Percentiles rank a stretch among this genome's conserved stretches.
These are phyloP conservation scores for human (Homo sapiens) DNA, from an alignment of 2,113 vertebrate species.

Conservation along the genomic window DNA sequence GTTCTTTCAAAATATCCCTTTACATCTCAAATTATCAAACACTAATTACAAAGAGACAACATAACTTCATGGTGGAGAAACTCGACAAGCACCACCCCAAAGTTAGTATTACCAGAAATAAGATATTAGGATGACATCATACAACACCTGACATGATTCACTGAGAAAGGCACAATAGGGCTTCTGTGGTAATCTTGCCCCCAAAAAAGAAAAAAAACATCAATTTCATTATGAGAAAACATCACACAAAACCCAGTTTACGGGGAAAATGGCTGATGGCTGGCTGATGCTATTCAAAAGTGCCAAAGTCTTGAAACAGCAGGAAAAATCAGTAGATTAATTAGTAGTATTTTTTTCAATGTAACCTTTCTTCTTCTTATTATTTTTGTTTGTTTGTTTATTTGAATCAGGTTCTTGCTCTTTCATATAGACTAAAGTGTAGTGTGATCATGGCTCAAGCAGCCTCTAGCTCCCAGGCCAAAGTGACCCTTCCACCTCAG, in stretches of 20 bases:
- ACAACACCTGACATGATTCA: neutral
- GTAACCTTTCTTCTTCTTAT: too few relatives aligned
- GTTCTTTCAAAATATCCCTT: neutral
- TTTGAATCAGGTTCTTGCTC: too few relatives aligned
- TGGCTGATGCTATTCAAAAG: neutral
- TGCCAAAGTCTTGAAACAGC: neutral
- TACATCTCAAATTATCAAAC: neutral
- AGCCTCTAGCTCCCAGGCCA: too few relatives aligned
- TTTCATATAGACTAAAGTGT: too few relatives aligned
- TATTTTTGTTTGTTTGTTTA: too few relatives aligned
- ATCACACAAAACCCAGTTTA: neutral
- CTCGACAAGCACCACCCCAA: too few relatives aligned
- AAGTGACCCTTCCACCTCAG: too few relatives aligned
- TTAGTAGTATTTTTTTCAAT: neutral
- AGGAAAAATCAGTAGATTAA: neutral
- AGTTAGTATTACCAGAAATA: neutral
- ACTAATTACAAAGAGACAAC: neutral
- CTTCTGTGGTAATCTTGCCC: neutral
- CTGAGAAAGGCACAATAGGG: neutral
- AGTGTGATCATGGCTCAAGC: too few relatives aligned
- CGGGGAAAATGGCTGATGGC: neutral
- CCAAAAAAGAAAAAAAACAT: neutral
- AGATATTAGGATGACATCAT: neutral
- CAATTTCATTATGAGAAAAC: neutral
- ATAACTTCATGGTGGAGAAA: neutral